These are phyloP conservation scores for Eupeodes latifasciatus DNA, from an alignment of 2,888 invertebrate species.

Conservation along the genomic window DNA sequence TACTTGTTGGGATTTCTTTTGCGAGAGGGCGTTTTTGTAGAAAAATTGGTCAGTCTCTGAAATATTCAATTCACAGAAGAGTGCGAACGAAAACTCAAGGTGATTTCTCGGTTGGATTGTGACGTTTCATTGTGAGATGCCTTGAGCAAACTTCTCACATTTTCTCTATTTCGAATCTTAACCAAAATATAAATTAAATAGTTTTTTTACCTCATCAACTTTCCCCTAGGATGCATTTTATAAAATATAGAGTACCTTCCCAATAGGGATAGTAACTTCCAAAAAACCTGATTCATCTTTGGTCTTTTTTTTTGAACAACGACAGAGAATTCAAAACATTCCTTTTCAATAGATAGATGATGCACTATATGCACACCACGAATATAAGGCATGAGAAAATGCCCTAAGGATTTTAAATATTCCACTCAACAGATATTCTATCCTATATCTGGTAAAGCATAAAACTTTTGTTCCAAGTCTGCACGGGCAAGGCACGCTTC, in stretches of 20 bases:
- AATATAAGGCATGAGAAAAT: constrained; percentile 3
- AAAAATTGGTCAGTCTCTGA: background rate
- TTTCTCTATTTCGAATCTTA: background rate
- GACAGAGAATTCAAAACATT: background rate
- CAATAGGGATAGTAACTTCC: too few species aligned
- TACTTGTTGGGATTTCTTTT: too few species aligned
- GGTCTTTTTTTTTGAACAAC: constrained; percentile 23
- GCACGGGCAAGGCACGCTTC: background rate
- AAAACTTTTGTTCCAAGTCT: constrained; percentile 48
- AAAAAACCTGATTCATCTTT: background rate
- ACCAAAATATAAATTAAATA: constrained; percentile 37
- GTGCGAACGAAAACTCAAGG: background rate
- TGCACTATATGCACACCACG: background rate
- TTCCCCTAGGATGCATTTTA: background rate
- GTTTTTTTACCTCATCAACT: constrained; percentile 33
- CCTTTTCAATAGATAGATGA: background rate
- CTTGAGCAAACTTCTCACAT: too few species aligned
- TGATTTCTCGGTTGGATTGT: background rate
- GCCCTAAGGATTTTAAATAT: constrained; percentile 50
- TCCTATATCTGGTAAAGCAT: background rate
- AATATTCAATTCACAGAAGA: background rate
- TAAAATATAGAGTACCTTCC: background rate
- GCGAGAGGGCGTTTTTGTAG: background rate
- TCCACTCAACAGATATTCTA: constrained; percentile 24
- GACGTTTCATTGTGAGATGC: background rate